Evolutionary conservation across 2,797 vertebrate species (phyloP), one percentile per base, ranked within the genome.

Genomic region (Rhynchotus rufescens): DNA sequence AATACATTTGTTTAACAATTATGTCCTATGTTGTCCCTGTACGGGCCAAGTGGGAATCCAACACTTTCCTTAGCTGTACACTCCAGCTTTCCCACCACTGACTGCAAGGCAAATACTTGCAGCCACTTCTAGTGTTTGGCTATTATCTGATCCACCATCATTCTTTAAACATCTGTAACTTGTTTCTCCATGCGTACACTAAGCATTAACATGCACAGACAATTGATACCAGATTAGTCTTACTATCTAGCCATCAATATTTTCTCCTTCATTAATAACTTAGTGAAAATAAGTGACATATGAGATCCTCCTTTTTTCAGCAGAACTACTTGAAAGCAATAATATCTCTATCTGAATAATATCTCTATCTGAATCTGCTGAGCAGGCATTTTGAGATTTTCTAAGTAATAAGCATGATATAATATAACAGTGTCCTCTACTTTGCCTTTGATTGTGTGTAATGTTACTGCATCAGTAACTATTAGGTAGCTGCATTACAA

Each of bases 101-200:
- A 87, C 65, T 73, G 47, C 93, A 94, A 92, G 74, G 30, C 22
- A 59, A 66, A 78, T 91, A 40, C 36, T 69, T 84, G 38, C 62
- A 93, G 20, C 23, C 45, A 26, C 51, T 88, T 90, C 40, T 71
- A 66, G 19, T 36, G 32, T 17, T 59, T 25, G 47, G 11, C 36
- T 88, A 52, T 80, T 92, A 64, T 81, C 26, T 77, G 12, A 10
- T 90, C 65, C 57, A 15, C 72, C 45, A 54, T 86, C 57, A 61
- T 76, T 77, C 71, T 89, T 89, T 40, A 62, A 88, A 80, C 25
- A 90, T 71, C 40, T 80, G 10, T 51, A 78, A 36, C 78, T 86
- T 67, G 62, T 82, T 93, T 85, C 38, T 73, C 52, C 64, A 3
- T 88, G 16, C 42, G 34, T 69, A 49, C 60, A 62, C 23, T 72